These are phyloP conservation scores for Sarcoramphus papa DNA, from an alignment of 2,797 vertebrate genomes.

Conservation along the genomic window DNA sequence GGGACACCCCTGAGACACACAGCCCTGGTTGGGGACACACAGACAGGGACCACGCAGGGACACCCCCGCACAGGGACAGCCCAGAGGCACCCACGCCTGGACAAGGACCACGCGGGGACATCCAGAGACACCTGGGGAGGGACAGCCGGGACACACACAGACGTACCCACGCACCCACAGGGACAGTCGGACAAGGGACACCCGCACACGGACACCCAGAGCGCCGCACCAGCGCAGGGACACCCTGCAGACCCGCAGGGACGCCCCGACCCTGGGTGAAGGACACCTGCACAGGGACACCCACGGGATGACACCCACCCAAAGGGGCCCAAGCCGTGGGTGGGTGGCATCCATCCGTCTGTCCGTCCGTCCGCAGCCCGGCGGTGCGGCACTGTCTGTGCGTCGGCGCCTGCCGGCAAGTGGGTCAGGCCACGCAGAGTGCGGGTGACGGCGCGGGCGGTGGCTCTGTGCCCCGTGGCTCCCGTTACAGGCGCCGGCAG, in stretches of 20 bases:
- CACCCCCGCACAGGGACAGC: not conserved
- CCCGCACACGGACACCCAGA: no score
- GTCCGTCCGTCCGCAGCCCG: accelerated
- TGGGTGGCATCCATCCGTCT: accelerated
- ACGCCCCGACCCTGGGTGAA: not conserved
- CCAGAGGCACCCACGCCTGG: not conserved
- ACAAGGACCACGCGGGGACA: accelerated
- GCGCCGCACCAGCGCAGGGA: no score
- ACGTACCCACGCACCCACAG: accelerated
- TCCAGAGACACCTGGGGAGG: not conserved
- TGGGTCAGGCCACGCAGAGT: not conserved
- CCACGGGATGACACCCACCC: not conserved
- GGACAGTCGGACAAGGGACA: not conserved
- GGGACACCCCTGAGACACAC: no score
- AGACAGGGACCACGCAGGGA: not conserved
- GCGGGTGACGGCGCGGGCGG: not conserved
- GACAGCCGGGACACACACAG: accelerated
- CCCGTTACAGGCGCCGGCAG: not conserved
- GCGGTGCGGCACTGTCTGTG: accelerated
- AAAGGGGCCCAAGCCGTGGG: accelerated
- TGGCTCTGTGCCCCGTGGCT: not conserved
- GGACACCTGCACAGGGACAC: not conserved
- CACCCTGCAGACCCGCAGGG: not conserved
- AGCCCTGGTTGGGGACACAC: accelerated
- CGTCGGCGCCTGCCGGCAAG: not conserved